These are phyloP conservation scores for Balearica regulorum DNA, from an alignment of 2,797 vertebrate species.

Conservation along the genomic window DNA sequence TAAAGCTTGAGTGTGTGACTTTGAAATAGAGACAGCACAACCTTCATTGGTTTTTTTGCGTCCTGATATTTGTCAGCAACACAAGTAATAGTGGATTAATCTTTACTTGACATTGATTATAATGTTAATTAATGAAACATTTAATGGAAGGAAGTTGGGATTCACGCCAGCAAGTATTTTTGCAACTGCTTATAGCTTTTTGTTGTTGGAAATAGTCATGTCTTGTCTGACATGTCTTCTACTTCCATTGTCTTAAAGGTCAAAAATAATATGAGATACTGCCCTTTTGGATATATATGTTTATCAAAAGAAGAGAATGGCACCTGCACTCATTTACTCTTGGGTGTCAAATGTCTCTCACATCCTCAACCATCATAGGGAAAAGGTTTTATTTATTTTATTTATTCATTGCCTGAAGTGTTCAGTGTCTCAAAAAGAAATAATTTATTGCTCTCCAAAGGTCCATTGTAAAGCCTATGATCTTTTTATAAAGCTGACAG, in stretches of 20 bases:
- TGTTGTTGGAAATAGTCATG: not conserved
- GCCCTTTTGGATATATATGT: not conserved
- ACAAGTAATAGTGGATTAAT: not conserved
- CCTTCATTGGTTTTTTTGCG: not conserved
- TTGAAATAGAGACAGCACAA: not conserved
- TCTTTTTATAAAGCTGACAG: not conserved
- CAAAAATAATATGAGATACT: not conserved
- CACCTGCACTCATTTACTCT: not conserved
- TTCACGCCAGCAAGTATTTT: not conserved
- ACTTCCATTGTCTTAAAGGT: not conserved
- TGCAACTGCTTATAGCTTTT: not conserved
- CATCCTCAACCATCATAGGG: not conserved
- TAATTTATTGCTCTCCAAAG: not conserved
- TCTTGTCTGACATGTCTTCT: not conserved
- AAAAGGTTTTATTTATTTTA: not conserved
- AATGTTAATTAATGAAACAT: not conserved
- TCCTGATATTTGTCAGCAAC: not conserved
- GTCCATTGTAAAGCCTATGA: not conserved
- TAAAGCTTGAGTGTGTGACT: not conserved
- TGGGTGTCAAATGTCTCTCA: not conserved
- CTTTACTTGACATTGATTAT: not conserved
- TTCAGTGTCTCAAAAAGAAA: not conserved
- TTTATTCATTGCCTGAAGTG: not conserved
- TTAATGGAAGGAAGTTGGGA: not conserved
- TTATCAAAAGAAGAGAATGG: not conserved